Percentiles rank a stretch among this genome's conserved stretches.
phyloP scores from a whole-genome alignment of 2,888 invertebrate species.

The Ptilodon capucinus region DNA sequence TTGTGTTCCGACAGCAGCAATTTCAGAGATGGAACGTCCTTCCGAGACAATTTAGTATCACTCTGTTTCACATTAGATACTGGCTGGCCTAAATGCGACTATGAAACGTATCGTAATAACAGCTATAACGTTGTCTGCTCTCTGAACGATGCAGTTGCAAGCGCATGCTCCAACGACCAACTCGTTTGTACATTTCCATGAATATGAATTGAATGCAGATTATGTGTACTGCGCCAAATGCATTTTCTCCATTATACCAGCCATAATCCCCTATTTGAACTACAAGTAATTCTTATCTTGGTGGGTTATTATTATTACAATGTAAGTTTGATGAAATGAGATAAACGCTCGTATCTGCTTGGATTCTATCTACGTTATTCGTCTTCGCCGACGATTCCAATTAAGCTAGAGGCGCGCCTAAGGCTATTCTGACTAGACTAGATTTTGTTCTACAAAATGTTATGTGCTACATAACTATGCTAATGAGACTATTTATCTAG shows the following conservation, averaged over 20 bases:
- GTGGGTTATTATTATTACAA: not conserved
- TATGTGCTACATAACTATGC: conserved; percentile 29
- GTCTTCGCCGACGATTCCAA: conserved; percentile 21
- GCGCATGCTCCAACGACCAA: conserved; percentile 23
- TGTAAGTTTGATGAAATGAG: conserved; percentile 4
- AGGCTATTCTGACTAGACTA: conserved; percentile 14
- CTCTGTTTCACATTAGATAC: conserved; percentile 34
- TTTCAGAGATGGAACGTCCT: conserved; percentile 21
- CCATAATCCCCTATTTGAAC: conserved; percentile 26
- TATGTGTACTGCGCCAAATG: conserved; percentile 30
- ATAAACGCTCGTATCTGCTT: conserved; percentile 13
- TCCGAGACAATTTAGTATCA: conserved; percentile 32
- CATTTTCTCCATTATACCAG: conserved; percentile 23
- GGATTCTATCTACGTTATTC: conserved; percentile 17
- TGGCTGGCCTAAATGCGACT: conserved; percentile 27
- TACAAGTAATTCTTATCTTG: conserved; percentile 14
- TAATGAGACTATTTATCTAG: conserved; percentile 31
- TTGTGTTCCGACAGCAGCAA: conserved; percentile 19
- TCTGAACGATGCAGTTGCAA: conserved; percentile 28
- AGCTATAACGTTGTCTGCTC: conserved; percentile 18
- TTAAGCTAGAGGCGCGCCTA: conserved; percentile 23
- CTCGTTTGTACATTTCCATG: conserved; percentile 29
- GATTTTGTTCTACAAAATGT: conserved; percentile 22
- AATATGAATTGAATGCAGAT: conserved; percentile 33
- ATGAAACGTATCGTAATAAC: conserved; percentile 31